Percentiles rank a stretch among this genome's conserved stretches.
These are phyloP conservation scores for Tetramorium parvispinum DNA, from an alignment of 1,140 invertebrate species.

Conservation along the genomic window DNA sequence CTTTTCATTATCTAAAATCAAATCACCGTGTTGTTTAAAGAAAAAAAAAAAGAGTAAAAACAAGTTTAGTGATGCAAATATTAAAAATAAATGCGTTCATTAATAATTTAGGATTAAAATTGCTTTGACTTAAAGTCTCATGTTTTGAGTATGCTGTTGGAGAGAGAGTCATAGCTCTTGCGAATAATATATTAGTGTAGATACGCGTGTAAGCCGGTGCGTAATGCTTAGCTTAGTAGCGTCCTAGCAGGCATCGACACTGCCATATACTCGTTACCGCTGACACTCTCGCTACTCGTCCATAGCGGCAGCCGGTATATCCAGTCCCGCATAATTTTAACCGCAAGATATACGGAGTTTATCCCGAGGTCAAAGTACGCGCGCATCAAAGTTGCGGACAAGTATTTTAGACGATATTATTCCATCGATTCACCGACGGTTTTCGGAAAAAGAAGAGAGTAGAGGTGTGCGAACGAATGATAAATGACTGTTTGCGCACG, in stretches of 20 bases:
- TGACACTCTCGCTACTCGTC: conserved; percentile 34
- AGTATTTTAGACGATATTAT: conserved; percentile 24
- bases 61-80: background rate
- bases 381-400: background rate
- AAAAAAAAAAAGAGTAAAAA: background rate
- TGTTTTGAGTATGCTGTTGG: background rate
- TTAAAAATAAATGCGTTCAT: background rate
- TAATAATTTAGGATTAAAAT: background rate
- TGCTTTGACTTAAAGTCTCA: background rate
- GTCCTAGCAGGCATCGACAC: conserved; percentile 36
- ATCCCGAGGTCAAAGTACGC: conserved; percentile 49
- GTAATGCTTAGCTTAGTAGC: conserved; percentile 47
- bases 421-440: conserved; percentile 39
- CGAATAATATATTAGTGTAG: conserved; percentile 25
- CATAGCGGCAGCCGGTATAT: conserved; percentile 56
- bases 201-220: conserved; percentile 27
- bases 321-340: conserved; percentile 65
- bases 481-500: conserved; percentile 38
- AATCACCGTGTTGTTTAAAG: background rate
- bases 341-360: conserved; percentile 58
- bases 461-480: conserved; percentile 28
- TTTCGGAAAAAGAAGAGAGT: background rate
- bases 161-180: conserved; percentile 4
- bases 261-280: conserved; percentile 47
- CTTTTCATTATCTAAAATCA: background rate